phyloP scores from a whole-genome alignment of 2,113 vertebrate species.

The Halcyon senegalensis region DNA sequence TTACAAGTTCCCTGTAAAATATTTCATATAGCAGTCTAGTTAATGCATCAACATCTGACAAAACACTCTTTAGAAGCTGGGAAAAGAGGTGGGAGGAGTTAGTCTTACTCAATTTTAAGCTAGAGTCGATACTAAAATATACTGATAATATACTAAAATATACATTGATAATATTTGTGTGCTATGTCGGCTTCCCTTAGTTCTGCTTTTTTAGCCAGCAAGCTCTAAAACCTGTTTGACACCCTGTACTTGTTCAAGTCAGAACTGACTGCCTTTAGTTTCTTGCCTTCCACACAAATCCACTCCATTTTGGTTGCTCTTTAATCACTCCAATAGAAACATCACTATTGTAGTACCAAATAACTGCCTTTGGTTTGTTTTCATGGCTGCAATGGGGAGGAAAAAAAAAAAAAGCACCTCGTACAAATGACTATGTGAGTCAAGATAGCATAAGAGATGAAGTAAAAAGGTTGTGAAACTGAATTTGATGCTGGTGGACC shows the following conservation, averaged over 20 bases:
- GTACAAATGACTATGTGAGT: background rate
- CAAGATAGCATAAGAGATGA: background rate
- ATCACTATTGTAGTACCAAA: background rate
- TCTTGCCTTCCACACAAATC: background rate
- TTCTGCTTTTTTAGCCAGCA: background rate
- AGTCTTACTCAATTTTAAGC: background rate
- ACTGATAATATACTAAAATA: background rate
- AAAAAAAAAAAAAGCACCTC: background rate
- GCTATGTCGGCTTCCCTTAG: background rate
- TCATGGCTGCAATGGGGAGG: background rate
- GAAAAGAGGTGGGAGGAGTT: background rate
- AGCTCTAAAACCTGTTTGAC: background rate
- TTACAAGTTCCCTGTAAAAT: background rate
- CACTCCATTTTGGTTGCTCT: background rate
- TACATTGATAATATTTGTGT: background rate
- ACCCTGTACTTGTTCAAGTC: background rate
- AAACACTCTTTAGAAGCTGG: background rate
- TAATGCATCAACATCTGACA: constrained; percentile 6
- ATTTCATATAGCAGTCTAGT: background rate
- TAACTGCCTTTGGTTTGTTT: background rate
- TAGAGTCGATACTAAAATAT: background rate
- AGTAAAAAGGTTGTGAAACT: background rate
- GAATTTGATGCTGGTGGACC: background rate
- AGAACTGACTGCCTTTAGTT: background rate
- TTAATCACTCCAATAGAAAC: background rate